Percentiles rank a stretch among this genome's conserved stretches.
Conservation (phyloP, 2,113 vertebrate genomes). For the Cricetomys ansorgei region DNA sequence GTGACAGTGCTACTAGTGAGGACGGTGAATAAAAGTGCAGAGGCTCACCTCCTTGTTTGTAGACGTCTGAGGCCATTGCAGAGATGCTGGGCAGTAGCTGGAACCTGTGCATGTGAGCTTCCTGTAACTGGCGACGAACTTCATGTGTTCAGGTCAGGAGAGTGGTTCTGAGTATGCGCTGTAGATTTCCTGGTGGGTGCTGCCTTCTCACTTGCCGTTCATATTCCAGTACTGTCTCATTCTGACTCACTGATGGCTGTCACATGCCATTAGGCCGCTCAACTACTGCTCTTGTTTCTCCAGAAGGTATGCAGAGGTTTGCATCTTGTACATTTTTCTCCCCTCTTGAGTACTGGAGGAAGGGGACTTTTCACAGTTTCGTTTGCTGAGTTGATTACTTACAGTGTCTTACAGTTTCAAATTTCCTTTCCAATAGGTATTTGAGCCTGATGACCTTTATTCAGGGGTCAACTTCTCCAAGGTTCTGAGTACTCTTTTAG, state of each 20-base stretch:
- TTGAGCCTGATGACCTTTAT: slow-evolving; percentile 95
- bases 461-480: slow-evolving; percentile 94
- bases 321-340: slow-evolving; percentile 44
- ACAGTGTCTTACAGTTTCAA: slow-evolving; percentile 54
- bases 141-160: neutral
- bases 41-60: neutral
- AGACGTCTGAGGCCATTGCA: neutral
- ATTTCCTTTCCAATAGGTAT: slow-evolving; percentile 88
- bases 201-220: slow-evolving; percentile 37
- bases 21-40: neutral
- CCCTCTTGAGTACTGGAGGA: slow-evolving; percentile 50
- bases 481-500: slow-evolving; percentile 92
- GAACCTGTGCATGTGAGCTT: neutral
- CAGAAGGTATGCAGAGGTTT: slow-evolving; percentile 50
- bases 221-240: slow-evolving; percentile 56
- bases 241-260: slow-evolving; percentile 69
- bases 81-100: neutral
- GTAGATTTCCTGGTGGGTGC: slow-evolving; percentile 51
- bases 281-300: slow-evolving; percentile 70
- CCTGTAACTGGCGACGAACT: neutral
- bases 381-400: slow-evolving; percentile 42
- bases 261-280: slow-evolving; percentile 55
- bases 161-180: neutral
- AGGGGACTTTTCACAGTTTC: slow-evolving; percentile 47
- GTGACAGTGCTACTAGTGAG: neutral